Conservation (phyloP, 2,888 invertebrate species). For the Erynnis tages region DNA sequence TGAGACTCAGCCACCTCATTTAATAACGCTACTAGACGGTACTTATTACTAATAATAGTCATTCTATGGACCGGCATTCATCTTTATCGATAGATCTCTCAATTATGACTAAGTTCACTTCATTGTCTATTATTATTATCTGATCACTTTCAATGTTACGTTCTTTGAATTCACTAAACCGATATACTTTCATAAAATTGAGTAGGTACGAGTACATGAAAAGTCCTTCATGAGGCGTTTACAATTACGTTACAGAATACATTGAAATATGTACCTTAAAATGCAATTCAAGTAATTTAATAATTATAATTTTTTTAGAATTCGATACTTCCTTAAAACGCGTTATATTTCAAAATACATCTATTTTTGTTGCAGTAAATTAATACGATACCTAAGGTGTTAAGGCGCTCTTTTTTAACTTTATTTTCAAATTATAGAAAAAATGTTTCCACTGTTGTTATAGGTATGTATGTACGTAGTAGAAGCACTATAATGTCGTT, state of each 20-base stretch:
- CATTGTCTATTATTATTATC: slow-evolving; percentile 10
- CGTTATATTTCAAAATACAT: too few relatives aligned
- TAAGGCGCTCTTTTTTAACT: too few relatives aligned
- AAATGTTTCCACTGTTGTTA: too few relatives aligned
- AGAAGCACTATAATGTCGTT: too few relatives aligned
- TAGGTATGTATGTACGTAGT: too few relatives aligned
- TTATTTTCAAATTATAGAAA: too few relatives aligned
- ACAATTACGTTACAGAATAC: background rate
- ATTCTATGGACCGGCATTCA: slow-evolving; percentile 6
- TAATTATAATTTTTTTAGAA: background rate
- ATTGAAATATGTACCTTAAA: background rate
- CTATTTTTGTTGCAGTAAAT: too few relatives aligned
- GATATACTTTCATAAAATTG: slow-evolving; percentile 14
- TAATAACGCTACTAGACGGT: background rate
- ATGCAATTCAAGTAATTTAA: too few relatives aligned
- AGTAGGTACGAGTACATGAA: too few relatives aligned
- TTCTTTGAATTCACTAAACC: slow-evolving; percentile 19
- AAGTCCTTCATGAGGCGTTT: slow-evolving; percentile 3
- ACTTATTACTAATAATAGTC: slow-evolving; percentile 9
- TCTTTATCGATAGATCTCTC: slow-evolving; percentile 15
- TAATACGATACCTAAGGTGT: too few relatives aligned
- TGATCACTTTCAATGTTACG: slow-evolving; percentile 25
- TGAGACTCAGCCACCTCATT: too few relatives aligned
- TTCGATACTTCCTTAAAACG: background rate
- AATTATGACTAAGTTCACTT: slow-evolving; percentile 17